A percentile compares a stretch with the other conserved stretches of the same genome.
Evolutionary conservation across 2,113 vertebrate genomes (phyloP).

Genomic region (Microtus montanus): DNA sequence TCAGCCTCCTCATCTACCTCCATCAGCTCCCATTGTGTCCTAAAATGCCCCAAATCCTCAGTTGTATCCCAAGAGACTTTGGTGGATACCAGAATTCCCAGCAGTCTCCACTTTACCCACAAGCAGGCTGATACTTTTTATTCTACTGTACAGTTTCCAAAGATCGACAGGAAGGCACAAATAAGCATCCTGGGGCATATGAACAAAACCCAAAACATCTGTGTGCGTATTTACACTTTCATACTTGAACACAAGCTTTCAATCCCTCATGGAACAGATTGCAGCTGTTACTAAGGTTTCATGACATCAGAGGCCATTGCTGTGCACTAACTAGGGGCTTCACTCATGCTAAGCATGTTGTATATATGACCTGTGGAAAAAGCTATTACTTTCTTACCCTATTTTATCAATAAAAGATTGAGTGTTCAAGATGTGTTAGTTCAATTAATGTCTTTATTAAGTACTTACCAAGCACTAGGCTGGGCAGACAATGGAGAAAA

Average conservation of each 20-base stretch:
- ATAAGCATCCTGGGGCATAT: no score
- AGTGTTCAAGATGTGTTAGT: neutral
- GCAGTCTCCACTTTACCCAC: neutral
- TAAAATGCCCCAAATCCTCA: neutral
- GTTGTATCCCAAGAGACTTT: neutral
- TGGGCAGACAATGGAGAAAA: neutral
- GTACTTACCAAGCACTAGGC: neutral
- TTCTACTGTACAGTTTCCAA: neutral
- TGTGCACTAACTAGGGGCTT: neutral
- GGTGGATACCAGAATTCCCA: neutral
- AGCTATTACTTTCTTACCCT: neutral
- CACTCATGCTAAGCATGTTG: neutral
- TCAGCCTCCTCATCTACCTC: neutral
- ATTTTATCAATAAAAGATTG: neutral
- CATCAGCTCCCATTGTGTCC: neutral
- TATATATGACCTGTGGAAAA: no score
- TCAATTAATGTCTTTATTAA: neutral
- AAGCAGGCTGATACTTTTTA: neutral
- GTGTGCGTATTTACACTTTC: neutral
- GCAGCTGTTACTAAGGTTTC: neutral
- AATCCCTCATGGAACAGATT: neutral
- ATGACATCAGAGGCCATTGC: neutral
- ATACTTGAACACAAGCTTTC: neutral
- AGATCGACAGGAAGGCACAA: neutral
- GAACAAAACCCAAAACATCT: neutral